Evolutionary conservation across 2,113 vertebrate species (phyloP).

Genomic region (Numida meleagris): DNA sequence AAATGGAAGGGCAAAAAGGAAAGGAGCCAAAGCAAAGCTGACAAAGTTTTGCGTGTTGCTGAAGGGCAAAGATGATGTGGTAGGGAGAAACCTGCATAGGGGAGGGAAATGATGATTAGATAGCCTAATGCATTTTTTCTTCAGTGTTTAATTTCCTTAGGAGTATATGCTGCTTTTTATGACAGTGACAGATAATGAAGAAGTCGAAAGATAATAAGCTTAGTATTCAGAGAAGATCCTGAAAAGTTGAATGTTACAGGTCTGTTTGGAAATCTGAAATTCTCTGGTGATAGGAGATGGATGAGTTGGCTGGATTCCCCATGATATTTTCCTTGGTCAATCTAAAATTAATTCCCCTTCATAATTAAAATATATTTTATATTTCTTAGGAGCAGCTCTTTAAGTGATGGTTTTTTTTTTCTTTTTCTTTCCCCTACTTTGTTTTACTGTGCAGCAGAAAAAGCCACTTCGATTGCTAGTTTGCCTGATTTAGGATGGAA

Average conservation of each 20-base stretch:
- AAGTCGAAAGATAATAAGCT: slow-evolving; percentile 47
- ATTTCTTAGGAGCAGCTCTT: slow-evolving; percentile 36
- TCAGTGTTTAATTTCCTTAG: slow-evolving; percentile 30
- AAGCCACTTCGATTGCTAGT: slow-evolving; percentile 12
- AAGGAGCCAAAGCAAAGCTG: neutral
- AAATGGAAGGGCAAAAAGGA: neutral
- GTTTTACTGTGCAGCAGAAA: neutral
- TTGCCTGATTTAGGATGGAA: neutral
- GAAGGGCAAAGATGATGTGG: neutral
- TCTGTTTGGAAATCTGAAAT: slow-evolving; percentile 60
- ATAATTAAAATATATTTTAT: slow-evolving; percentile 63
- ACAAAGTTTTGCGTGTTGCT: neutral
- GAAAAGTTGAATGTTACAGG: slow-evolving; percentile 23
- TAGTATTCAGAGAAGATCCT: neutral
- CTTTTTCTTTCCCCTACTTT: rapidly evolving
- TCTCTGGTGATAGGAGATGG: slow-evolving; percentile 58
- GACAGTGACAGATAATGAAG: slow-evolving; percentile 61
- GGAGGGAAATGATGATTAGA: slow-evolving; percentile 18
- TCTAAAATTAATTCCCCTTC: slow-evolving; percentile 66
- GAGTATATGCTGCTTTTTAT: slow-evolving; percentile 45
- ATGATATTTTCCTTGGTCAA: slow-evolving; percentile 47
- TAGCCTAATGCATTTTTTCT: neutral
- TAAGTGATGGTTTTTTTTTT: neutral
- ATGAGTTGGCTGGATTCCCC: slow-evolving; percentile 55
- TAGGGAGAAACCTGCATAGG: neutral